Evolutionary conservation across 1,140 invertebrate species (phyloP).

Genomic region (Parasteatoda tepidariorum): DNA sequence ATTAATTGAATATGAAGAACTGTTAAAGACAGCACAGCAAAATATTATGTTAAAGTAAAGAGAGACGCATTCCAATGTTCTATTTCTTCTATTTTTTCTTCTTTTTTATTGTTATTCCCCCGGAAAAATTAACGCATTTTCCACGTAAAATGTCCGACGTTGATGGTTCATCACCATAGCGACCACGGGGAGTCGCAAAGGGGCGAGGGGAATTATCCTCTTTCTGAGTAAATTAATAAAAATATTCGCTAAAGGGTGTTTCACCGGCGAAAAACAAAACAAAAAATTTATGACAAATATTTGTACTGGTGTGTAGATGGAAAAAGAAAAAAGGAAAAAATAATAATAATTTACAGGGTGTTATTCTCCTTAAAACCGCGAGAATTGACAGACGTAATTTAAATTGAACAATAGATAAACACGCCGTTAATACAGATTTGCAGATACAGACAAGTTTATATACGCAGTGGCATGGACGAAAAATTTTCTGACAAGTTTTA

Average conservation of each 20-base stretch:
- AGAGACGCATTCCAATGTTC: constrained; percentile 7
- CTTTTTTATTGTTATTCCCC: constrained; percentile 4
- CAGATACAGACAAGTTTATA: background rate
- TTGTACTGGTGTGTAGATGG: background rate
- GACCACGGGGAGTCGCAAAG: background rate
- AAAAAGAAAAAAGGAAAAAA: background rate
- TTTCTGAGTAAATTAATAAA: constrained; percentile 48
- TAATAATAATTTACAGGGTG: constrained; percentile 43
- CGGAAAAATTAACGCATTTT: constrained; percentile 56
- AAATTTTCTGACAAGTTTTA: constrained; percentile 57
- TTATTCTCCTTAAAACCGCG: constrained; percentile 49
- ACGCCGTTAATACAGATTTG: constrained; percentile 16
- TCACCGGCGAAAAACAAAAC: constrained; percentile 15
- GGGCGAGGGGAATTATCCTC: constrained; percentile 31
- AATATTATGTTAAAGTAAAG: constrained; percentile 43
- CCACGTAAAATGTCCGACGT: constrained; percentile 30
- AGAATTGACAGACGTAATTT: constrained; percentile 60
- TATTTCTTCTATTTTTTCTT: constrained; percentile 13
- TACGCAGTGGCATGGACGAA: background rate
- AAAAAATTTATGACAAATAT: constrained; percentile 49
- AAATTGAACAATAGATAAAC: constrained; percentile 60
- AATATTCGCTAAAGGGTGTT: constrained; percentile 8
- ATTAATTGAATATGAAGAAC: constrained; percentile 60
- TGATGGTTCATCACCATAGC: constrained; percentile 32
- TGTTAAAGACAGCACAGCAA: constrained; percentile 57